Conservation (phyloP, 1,140 invertebrate genomes). For the Drosophila pseudoobscura region DNA sequence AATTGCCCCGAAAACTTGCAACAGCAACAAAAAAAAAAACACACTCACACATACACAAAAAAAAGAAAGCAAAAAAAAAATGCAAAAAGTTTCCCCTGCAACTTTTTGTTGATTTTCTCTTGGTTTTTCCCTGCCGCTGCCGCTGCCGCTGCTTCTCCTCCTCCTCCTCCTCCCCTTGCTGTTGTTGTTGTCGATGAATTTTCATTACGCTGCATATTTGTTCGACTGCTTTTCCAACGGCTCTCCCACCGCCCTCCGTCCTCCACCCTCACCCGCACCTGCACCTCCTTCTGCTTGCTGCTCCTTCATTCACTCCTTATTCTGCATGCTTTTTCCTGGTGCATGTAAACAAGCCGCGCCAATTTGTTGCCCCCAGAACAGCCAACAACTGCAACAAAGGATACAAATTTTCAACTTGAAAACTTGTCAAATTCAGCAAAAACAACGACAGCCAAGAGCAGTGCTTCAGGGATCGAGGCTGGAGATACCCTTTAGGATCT, state of each 20-base stretch:
- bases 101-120: constrained; percentile 27
- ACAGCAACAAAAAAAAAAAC: neutral
- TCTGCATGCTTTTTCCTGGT: constrained; percentile 9
- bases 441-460: constrained; percentile 11
- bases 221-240: constrained; percentile 22
- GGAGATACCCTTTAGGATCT: no score
- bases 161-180: constrained; percentile 2
- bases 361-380: constrained; percentile 55
- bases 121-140: constrained; percentile 6
- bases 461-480: neutral
- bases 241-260: no score
- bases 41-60: neutral
- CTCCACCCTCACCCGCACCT: no score
- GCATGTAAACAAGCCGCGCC: constrained; percentile 75
- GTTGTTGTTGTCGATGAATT: constrained; percentile 65
- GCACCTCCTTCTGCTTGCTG: constrained; percentile 3
- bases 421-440: constrained; percentile 53
- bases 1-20: constrained; percentile 56
- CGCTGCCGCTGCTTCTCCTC: neutral
- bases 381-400: constrained; percentile 21
- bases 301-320: neutral
- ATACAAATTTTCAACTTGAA: constrained; percentile 38
- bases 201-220: constrained; percentile 78
- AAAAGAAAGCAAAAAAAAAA: constrained; percentile 59
- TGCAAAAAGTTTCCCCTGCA: constrained; percentile 59